phyloP scores from a whole-genome alignment of 2,113 vertebrate species.

The Mormoops blainvillei region DNA sequence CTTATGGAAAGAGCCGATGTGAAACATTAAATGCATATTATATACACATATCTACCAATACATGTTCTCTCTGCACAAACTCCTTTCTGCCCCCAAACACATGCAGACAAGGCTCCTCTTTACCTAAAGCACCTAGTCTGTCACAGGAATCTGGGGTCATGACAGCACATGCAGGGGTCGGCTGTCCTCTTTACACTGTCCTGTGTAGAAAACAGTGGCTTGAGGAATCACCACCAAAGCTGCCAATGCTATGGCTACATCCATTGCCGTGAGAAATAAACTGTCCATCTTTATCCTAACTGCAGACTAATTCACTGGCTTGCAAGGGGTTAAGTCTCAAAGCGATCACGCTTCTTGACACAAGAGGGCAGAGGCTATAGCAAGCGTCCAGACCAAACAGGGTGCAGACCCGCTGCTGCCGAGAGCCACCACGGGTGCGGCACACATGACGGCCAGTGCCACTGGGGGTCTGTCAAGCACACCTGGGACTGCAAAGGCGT shows the following conservation, averaged over 20 bases:
- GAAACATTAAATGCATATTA: not conserved
- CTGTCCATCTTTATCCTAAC: not conserved
- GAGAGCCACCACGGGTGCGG: not conserved
- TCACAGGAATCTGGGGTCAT: not conserved
- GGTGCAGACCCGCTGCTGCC: not conserved
- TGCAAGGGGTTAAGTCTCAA: not conserved
- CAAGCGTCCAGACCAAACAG: not conserved
- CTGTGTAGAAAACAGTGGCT: not conserved
- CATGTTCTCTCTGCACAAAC: not conserved
- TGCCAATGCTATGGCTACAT: not conserved
- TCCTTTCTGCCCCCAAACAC: not conserved
- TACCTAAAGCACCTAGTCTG: not conserved
- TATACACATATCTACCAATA: not conserved
- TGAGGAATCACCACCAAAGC: not conserved
- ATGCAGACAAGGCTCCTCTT: not conserved
- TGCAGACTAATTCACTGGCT: not conserved
- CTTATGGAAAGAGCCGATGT: not conserved
- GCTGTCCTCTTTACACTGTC: not conserved
- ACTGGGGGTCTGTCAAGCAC: too few species aligned
- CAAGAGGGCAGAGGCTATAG: not conserved
- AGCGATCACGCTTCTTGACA: not conserved
- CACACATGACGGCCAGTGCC: accelerated
- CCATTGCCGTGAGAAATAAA: not conserved
- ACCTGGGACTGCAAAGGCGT: not conserved
- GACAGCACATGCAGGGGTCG: not conserved